phyloP scores from a whole-genome alignment of 2,797 vertebrate genomes.

The Tiaroga cobitis region DNA sequence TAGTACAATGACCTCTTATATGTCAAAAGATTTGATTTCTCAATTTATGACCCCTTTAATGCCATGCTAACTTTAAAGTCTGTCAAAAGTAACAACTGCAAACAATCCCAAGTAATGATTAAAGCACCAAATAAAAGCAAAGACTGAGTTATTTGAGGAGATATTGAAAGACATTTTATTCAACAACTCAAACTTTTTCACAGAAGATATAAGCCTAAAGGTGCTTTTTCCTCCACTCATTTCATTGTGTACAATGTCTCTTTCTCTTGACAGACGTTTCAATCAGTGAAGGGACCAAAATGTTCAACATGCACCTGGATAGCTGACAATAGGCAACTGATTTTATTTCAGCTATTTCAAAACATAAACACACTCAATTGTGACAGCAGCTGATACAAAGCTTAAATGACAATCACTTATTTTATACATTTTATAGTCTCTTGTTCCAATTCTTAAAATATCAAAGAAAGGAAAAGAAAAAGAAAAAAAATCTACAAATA shows the following conservation, averaged over 20 bases:
- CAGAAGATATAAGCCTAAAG: slow-evolving; percentile 73
- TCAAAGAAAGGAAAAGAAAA: slow-evolving; percentile 61
- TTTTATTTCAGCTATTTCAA: slow-evolving; percentile 80
- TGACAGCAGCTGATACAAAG: slow-evolving; percentile 88
- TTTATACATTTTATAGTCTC: slow-evolving; percentile 84
- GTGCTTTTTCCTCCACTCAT: slow-evolving; percentile 52
- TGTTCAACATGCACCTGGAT: slow-evolving; percentile 89
- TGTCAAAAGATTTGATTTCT: not conserved
- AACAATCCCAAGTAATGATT: not conserved
- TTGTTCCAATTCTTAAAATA: slow-evolving; percentile 86
- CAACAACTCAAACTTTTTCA: slow-evolving; percentile 86
- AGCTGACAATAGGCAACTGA: slow-evolving; percentile 83
- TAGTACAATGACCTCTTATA: not conserved
- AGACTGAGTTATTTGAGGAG: slow-evolving; percentile 39
- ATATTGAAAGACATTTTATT: slow-evolving; percentile 78
- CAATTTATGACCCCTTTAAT: not conserved
- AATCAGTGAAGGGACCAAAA: slow-evolving; percentile 84
- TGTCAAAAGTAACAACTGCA: not conserved
- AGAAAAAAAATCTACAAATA: slow-evolving; percentile 83
- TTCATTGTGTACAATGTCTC: slow-evolving; percentile 25
- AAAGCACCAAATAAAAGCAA: slow-evolving; percentile 34
- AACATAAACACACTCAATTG: slow-evolving; percentile 83
- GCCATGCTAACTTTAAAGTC: not conserved
- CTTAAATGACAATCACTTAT: slow-evolving; percentile 82
- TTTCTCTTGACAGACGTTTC: slow-evolving; percentile 57